Percentiles rank a stretch among this genome's conserved stretches.
Conservation (phyloP, 2,888 invertebrate species). For the Mechanitis messenoides region DNA sequence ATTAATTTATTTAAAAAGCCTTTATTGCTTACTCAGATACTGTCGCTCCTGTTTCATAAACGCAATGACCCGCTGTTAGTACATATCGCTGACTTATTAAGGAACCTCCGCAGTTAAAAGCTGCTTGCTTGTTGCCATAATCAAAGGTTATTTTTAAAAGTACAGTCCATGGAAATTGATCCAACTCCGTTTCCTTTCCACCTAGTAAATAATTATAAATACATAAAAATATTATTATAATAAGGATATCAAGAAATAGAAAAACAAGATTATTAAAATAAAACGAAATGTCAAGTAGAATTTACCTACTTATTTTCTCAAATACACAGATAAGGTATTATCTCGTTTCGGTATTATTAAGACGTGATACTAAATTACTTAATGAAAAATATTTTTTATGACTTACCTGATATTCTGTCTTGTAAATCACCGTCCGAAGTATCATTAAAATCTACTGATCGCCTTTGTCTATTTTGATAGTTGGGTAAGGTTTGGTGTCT, state of each 20-base stretch:
- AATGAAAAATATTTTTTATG: constrained; percentile 3
- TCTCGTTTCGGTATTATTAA: not conserved
- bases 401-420: constrained; percentile 44
- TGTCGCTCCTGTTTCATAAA: constrained; percentile 43
- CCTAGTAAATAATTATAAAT: constrained; percentile 37
- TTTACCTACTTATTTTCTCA: not conserved
- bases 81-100: constrained; percentile 58
- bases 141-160: constrained; percentile 51
- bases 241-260: constrained; percentile 5
- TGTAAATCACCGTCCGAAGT: constrained; percentile 35
- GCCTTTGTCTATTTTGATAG: constrained; percentile 20
- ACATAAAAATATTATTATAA: not conserved
- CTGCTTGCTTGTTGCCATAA: constrained; percentile 36
- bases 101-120: constrained; percentile 62
- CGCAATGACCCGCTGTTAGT: constrained; percentile 63
- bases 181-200: constrained; percentile 56
- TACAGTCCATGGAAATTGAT: constrained; percentile 65
- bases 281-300: not conserved
- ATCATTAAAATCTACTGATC: constrained; percentile 23
- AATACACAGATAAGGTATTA: not conserved
- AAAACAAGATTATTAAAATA: not conserved
- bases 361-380: constrained; percentile 1
- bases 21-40: constrained; percentile 43
- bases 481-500: constrained; percentile 9
- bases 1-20: not conserved